Percentiles rank a stretch among this genome's conserved stretches.
Evolutionary conservation across 2,113 vertebrate species (phyloP).

Genomic region (Odobenus rosmarus): DNA sequence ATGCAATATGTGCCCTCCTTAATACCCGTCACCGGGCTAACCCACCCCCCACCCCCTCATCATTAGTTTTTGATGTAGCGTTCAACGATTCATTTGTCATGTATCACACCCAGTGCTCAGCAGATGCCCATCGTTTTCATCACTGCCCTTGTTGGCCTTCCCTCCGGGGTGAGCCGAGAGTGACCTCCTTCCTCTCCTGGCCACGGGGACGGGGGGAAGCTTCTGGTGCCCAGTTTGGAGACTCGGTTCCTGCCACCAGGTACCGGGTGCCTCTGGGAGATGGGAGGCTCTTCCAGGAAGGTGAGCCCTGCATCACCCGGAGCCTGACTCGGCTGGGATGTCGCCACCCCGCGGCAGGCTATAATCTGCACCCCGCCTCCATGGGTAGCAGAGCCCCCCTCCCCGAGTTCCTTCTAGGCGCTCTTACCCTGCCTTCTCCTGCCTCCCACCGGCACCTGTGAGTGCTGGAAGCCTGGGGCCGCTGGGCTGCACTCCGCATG

Average conservation of each 20-base stretch:
- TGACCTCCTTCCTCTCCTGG: background rate
- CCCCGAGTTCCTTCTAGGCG: background rate
- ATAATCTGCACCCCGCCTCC: background rate
- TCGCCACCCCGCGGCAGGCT: fast-evolving
- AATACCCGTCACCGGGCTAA: no score
- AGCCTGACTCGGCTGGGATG: background rate
- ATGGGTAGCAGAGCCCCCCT: background rate
- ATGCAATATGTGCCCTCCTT: no score
- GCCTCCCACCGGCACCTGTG: background rate
- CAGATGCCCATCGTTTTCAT: background rate
- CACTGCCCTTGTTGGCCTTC: background rate
- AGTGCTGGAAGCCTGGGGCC: background rate
- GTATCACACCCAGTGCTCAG: no score
- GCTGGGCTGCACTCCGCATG: background rate
- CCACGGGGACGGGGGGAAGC: background rate
- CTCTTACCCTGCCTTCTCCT: background rate
- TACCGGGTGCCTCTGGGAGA: background rate
- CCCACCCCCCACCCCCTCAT: no score
- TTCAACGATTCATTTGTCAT: background rate
- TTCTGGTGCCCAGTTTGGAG: background rate
- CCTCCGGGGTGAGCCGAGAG: background rate
- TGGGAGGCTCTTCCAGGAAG: background rate
- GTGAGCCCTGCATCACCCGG: background rate
- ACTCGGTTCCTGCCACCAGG: background rate
- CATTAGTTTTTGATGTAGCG: background rate